phyloP scores from a whole-genome alignment of 2,113 vertebrate genomes.

The Petrocephalus microphthalmus region DNA sequence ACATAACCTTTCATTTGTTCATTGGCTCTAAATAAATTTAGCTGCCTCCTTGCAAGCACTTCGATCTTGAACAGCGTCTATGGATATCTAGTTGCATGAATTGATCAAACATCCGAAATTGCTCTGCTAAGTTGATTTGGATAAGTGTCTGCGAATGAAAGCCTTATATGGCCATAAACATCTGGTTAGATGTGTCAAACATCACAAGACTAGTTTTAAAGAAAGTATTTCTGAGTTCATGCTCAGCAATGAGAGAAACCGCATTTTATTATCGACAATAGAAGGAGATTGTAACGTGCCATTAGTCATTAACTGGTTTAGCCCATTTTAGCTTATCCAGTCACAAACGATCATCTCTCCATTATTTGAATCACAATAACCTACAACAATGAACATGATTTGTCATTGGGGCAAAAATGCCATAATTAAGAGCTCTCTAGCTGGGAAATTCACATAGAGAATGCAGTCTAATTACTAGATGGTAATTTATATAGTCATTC shows the following conservation, averaged over 20 bases:
- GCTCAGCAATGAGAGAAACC: neutral
- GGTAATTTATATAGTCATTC: neutral
- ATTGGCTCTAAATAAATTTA: neutral
- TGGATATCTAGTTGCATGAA: neutral
- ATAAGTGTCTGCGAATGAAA: neutral
- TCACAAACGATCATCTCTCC: neutral
- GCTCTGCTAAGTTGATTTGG: neutral
- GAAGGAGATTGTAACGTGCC: neutral
- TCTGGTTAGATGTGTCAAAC: neutral
- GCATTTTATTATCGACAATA: neutral
- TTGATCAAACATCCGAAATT: neutral
- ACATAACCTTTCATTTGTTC: neutral
- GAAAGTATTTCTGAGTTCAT: neutral
- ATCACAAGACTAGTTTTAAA: neutral
- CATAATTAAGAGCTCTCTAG: conserved; percentile 3
- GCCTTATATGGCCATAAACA: neutral
- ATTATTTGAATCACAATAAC: conserved; percentile 2
- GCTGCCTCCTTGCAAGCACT: neutral
- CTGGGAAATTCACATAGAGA: neutral
- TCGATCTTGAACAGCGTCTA: neutral
- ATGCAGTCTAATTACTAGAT: neutral
- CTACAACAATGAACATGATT: conserved; percentile 1
- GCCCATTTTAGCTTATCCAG: neutral
- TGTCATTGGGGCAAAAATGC: neutral
- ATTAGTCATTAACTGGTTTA: neutral